Evolutionary conservation across 2,113 vertebrate species (phyloP).

Genomic region (Scomber japonicus): DNA sequence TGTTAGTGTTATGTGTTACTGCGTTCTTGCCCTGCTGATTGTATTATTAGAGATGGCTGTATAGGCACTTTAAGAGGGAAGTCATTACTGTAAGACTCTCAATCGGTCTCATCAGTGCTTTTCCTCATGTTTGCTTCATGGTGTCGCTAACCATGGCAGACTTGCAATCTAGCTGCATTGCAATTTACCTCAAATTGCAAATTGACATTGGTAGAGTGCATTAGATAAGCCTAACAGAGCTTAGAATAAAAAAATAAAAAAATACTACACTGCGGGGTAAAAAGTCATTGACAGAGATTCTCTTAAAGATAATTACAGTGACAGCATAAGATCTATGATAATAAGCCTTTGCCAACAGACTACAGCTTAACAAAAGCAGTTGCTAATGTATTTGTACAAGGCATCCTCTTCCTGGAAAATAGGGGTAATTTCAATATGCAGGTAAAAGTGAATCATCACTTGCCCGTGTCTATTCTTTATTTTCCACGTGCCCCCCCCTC

Average conservation of each 20-base stretch:
- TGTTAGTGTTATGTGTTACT: conserved; percentile 5
- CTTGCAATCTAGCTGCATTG: not conserved
- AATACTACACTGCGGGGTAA: conserved; percentile 24
- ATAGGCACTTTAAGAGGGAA: not conserved
- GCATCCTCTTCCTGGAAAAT: conserved; percentile 29
- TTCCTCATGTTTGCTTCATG: not conserved
- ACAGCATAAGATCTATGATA: conserved; percentile 51
- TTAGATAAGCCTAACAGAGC: not conserved
- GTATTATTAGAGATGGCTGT: conserved; percentile 12
- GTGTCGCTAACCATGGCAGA: not conserved
- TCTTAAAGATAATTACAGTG: conserved; percentile 55
- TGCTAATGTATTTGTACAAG: conserved; percentile 56
- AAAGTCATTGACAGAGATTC: conserved; percentile 47
- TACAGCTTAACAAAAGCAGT: conserved; percentile 52
- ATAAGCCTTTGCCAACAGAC: conserved; percentile 42
- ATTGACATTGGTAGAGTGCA: conserved; percentile 8
- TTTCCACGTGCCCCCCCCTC: not conserved
- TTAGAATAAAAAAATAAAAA: not conserved
- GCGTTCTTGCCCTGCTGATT: conserved; percentile 2
- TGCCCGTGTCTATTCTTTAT: conserved; percentile 18
- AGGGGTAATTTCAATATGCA: conserved; percentile 33
- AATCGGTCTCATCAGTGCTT: not conserved
- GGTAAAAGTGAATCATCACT: conserved; percentile 58
- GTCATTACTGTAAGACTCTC: not conserved
- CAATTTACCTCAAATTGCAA: conserved; percentile 3